Evolutionary conservation across 2,797 vertebrate genomes (phyloP), one percentile per base, ranked within the genome.

Genomic region (Hafferia zeledoni): DNA sequence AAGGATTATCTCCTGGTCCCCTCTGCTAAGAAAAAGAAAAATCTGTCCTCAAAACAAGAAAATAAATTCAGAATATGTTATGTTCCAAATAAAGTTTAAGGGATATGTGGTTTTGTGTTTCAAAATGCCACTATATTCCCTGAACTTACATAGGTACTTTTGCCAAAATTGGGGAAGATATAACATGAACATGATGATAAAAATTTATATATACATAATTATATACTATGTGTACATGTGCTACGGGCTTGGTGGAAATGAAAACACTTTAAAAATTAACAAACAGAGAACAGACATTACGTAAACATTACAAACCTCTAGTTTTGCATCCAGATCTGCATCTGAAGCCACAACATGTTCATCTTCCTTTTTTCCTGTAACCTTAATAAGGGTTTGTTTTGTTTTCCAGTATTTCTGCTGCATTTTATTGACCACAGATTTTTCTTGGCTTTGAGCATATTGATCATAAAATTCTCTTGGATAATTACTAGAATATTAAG

Each of bases 401-500:
- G 99, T 99, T 96, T 99, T 99, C 99, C 99, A 99, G 94, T 99
- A 99, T 85, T 98, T 99, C 98, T 99, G 99, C 94, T 99, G 99
- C 98, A 99, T 99, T 97, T 98, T 99, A 98, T 99, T 99, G 84
- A 99, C 99, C 83, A 99, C 99, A 3, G 99, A 99, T 15, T 99
- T 99, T 95, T 99, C 99, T 83, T 98, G 98, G 94, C 98, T 98
- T 96, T 99, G 98, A 90, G 98, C 97, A 92, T 98, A 98, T 68
- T 98, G 98, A 95, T 99, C 99, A 41, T 99, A 98, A 78, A 99
- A 97, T 77, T 99, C 98, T 72, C 98, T 98, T 74, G 98, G 98
- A 96, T 98, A 98, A 85, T 98, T 98, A 72, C 98, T 99, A 95
- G 59, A 95, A 95, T 79, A 94, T 86, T 63, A 57, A 82, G 56